These are phyloP conservation scores for Dolichopus griseipennis DNA, from an alignment of 2,888 invertebrate species.

Conservation along the genomic window DNA sequence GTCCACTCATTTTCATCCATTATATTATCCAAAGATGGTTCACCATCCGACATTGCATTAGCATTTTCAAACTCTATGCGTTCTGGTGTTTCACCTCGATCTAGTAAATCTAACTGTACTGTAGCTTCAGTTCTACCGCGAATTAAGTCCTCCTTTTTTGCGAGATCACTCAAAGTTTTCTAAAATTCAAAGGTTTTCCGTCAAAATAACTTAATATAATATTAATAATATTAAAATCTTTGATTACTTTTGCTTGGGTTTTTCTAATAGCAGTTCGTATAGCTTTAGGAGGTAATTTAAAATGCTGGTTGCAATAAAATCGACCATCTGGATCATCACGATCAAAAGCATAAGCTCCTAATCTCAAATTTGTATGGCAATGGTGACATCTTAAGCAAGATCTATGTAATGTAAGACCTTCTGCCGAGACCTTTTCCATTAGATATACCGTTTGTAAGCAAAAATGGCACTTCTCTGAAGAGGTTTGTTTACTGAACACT, in stretches of 20 bases:
- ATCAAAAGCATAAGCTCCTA: slow-evolving; percentile 66
- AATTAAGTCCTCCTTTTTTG: slow-evolving; percentile 27
- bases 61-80: slow-evolving; percentile 71
- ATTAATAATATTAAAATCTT: neutral
- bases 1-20: slow-evolving; percentile 96
- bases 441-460: slow-evolving; percentile 88
- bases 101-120: slow-evolving; percentile 36
- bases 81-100: slow-evolving; percentile 60
- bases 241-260: slow-evolving; percentile 29
- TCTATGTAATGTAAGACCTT: slow-evolving; percentile 84
- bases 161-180: neutral
- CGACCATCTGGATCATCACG: slow-evolving; percentile 58
- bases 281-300: slow-evolving; percentile 53
- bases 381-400: slow-evolving; percentile 92
- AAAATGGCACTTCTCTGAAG: slow-evolving; percentile 73
- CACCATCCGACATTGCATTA: slow-evolving; percentile 53
- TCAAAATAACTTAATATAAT: neutral
- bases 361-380: slow-evolving; percentile 73
- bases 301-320: slow-evolving; percentile 69
- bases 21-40: slow-evolving; percentile 57
- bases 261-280: slow-evolving; percentile 33
- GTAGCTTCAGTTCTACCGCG: slow-evolving; percentile 39
- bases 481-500: slow-evolving; percentile 55
- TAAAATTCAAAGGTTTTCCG: neutral
- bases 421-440: slow-evolving; percentile 83